Evolutionary conservation across 2,888 invertebrate species (phyloP).

Genomic region (Sinelater perroti): DNA sequence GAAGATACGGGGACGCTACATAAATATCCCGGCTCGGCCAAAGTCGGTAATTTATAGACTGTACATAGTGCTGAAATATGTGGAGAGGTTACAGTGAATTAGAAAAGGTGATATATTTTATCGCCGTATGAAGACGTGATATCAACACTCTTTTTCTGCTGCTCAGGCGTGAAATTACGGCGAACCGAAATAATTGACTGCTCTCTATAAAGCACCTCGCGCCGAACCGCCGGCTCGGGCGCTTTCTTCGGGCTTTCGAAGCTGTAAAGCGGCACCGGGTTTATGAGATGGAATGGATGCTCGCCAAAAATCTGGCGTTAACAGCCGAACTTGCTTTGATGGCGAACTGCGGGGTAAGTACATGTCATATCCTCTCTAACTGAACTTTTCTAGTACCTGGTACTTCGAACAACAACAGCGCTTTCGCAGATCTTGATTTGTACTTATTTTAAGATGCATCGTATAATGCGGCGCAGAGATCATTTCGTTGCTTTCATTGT

Average conservation of each 20-base stretch:
- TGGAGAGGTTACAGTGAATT: constrained; percentile 22
- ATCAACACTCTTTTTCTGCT: constrained; percentile 17
- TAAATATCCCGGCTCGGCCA: constrained; percentile 28
- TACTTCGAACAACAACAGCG: too few relatives aligned
- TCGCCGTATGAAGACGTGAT: constrained; percentile 20
- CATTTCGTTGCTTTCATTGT: too few relatives aligned
- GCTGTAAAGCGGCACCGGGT: too few relatives aligned
- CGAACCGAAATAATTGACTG: constrained; percentile 17
- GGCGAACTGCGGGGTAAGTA: too few relatives aligned
- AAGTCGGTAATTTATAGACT: constrained; percentile 32
- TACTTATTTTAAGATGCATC: too few relatives aligned
- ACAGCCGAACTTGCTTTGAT: too few relatives aligned
- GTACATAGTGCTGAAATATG: constrained; percentile 25
- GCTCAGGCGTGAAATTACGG: constrained; percentile 15
- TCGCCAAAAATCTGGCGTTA: too few relatives aligned
- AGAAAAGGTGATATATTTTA: constrained; percentile 28
- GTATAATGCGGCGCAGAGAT: too few relatives aligned
- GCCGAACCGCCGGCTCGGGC: constrained; percentile 5
- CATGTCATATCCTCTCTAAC: too few relatives aligned
- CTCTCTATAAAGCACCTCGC: constrained; percentile 7
- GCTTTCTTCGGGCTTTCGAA: not conserved
- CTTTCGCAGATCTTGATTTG: too few relatives aligned
- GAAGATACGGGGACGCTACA: constrained; percentile 25
- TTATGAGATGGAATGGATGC: too few relatives aligned
- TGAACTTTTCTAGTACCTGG: too few relatives aligned